Percentiles rank a stretch among this genome's conserved stretches.
phyloP scores from a whole-genome alignment of 2,888 invertebrate species.

The Philhelius pedissequus region DNA sequence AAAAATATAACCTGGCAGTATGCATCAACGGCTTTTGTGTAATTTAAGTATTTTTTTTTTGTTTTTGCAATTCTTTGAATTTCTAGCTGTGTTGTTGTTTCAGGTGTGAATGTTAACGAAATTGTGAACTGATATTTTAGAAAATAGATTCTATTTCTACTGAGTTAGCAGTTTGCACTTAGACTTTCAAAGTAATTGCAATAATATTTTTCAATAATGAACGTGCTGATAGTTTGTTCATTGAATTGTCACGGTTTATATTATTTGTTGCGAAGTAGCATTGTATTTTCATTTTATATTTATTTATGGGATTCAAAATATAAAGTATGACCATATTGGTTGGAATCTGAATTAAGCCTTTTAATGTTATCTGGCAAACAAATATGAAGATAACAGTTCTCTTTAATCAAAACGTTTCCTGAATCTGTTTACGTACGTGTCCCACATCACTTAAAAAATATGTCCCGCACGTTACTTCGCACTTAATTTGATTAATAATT shows the following conservation, averaged over 20 bases:
- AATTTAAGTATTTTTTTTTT: constrained; percentile 18
- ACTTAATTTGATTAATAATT: too few relatives aligned
- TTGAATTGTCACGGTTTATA: constrained; percentile 3
- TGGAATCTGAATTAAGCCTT: too few relatives aligned
- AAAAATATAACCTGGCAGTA: background rate
- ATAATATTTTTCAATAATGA: constrained; percentile 12
- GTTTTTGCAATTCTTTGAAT: constrained; percentile 2
- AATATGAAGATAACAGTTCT: too few relatives aligned
- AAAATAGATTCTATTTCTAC: constrained; percentile 1
- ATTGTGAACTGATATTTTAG: constrained; percentile 12
- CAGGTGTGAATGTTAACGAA: background rate
- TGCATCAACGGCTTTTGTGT: constrained; percentile 5
- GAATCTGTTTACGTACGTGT: too few relatives aligned
- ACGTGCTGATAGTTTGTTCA: constrained; percentile 35
- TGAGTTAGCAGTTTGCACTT: constrained; percentile 3
- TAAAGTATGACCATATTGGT: too few relatives aligned
- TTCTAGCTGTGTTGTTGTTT: background rate
- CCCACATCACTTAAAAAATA: too few relatives aligned
- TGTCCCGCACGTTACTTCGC: too few relatives aligned
- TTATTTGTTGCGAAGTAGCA: background rate
- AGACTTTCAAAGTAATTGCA: background rate
- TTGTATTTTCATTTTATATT: background rate
- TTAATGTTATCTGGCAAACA: too few relatives aligned
- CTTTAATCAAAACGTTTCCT: too few relatives aligned
- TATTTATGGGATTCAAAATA: background rate